phyloP scores from a whole-genome alignment of 2,888 invertebrate species.

The Apamea epomidion region DNA sequence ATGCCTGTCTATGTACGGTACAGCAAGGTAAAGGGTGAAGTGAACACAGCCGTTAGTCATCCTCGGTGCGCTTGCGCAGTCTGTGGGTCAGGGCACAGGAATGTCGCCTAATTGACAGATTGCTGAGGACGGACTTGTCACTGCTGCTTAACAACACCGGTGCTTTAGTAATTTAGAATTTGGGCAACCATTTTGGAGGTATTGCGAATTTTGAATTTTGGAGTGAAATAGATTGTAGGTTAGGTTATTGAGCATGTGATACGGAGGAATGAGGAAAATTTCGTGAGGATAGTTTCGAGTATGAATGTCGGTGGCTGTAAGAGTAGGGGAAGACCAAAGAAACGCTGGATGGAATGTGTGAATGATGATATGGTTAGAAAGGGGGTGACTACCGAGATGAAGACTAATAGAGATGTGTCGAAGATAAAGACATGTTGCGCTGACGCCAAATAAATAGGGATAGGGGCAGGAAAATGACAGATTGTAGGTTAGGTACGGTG shows the following conservation, averaged over 20 bases:
- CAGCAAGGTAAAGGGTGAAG: conserved; percentile 59
- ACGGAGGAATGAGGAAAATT: background rate
- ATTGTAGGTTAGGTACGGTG: too few relatives aligned
- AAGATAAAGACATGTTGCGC: too few relatives aligned
- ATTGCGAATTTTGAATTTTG: conserved; percentile 22
- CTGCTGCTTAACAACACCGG: conserved; percentile 63
- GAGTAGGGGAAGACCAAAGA: too few relatives aligned
- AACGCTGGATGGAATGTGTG: too few relatives aligned
- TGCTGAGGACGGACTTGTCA: conserved; percentile 78
- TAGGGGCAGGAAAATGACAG: too few relatives aligned
- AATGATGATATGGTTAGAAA: background rate
- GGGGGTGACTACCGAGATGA: background rate
- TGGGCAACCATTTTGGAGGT: conserved; percentile 47
- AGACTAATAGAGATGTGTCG: too few relatives aligned
- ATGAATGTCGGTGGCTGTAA: background rate
- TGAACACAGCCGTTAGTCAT: conserved; percentile 65
- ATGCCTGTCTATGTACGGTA: conserved; percentile 23
- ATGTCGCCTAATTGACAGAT: conserved; percentile 87
- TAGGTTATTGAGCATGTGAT: background rate
- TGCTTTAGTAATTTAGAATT: conserved; percentile 52
- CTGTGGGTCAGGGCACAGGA: conserved; percentile 85
- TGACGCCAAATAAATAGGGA: too few relatives aligned
- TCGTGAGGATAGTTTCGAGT: background rate
- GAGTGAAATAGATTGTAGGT: background rate
- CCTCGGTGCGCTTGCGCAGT: conserved; percentile 67